Evolutionary conservation across 2,888 invertebrate genomes (phyloP).

Genomic region (Sarcophaga subvicina): DNA sequence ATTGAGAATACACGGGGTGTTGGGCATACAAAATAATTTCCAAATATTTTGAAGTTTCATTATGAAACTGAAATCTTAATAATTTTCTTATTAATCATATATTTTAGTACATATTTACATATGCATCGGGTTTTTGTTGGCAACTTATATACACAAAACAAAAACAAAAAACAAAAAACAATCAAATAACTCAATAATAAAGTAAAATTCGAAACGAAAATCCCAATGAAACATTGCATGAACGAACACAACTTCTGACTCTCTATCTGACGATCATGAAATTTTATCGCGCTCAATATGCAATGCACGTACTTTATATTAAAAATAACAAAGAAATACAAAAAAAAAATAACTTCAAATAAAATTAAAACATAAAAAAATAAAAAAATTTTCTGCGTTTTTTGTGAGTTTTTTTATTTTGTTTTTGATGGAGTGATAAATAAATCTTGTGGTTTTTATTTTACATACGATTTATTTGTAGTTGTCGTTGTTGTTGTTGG

Average conservation of each 20-base stretch:
- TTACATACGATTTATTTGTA: conserved; percentile 23
- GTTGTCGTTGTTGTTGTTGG: conserved; percentile 7
- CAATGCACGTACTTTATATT: conserved; percentile 64
- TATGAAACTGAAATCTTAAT: not conserved
- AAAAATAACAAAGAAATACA: conserved; percentile 30
- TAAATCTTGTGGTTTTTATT: conserved; percentile 62
- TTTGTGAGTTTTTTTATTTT: not conserved
- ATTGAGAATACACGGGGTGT: not conserved
- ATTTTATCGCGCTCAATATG: conserved; percentile 48
- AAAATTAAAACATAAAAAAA: conserved; percentile 9
- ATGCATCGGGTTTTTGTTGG: no score
- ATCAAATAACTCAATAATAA: not conserved
- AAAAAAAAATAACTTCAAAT: conserved; percentile 7
- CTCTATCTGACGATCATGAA: conserved; percentile 5
- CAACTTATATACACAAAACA: not conserved
- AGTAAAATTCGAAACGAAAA: not conserved
- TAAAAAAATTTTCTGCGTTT: conserved; percentile 7
- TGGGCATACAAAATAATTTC: conserved; percentile 33
- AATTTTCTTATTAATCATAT: conserved; percentile 35
- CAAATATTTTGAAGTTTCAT: conserved; percentile 24
- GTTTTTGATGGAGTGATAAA: conserved; percentile 58
- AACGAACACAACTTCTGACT: not conserved
- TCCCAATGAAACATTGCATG: not conserved
- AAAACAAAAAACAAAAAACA: not conserved
- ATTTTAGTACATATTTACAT: not conserved